Evolutionary conservation across 2,888 invertebrate genomes (phyloP).

Genomic region (Fragum sueziense): DNA sequence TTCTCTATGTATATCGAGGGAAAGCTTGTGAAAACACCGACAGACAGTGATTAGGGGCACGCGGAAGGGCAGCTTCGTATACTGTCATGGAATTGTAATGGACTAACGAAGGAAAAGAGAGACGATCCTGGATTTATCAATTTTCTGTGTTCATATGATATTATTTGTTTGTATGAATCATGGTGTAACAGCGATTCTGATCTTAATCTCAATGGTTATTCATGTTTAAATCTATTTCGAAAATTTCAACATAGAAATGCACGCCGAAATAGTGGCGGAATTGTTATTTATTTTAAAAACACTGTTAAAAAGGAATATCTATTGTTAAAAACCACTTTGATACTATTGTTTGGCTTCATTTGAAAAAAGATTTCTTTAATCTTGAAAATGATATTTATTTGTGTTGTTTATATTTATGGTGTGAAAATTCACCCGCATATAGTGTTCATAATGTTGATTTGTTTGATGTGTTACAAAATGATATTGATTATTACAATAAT

Average conservation of each 20-base stretch:
- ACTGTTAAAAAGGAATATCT: constrained; percentile 1
- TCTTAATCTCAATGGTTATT: constrained; percentile 7
- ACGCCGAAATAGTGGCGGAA: constrained; percentile 19
- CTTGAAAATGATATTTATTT: constrained; percentile 21
- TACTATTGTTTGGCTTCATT: constrained; percentile 35
- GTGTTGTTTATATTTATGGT: constrained; percentile 27
- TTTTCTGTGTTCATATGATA: constrained; percentile 7
- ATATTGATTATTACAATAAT: constrained; percentile 25
- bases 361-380: constrained; percentile 14
- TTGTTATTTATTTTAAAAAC: constrained; percentile 8
- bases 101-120: neutral
- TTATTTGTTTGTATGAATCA: constrained; percentile 25
- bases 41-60: neutral
- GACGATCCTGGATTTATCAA: constrained; percentile 15
- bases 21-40: too few species aligned
- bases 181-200: neutral
- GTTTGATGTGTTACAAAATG: constrained; percentile 30
- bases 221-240: neutral
- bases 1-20: too few species aligned
- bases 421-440: constrained; percentile 32
- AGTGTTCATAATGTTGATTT: constrained; percentile 28
- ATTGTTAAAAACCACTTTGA: constrained; percentile 25
- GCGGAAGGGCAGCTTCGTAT: constrained; percentile 13
- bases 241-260: constrained; percentile 19
- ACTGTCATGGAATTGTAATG: constrained; percentile 31